phyloP scores from a whole-genome alignment of 35 echinoderm and acorn worm genomes.

The Amphiura filiformis region DNA sequence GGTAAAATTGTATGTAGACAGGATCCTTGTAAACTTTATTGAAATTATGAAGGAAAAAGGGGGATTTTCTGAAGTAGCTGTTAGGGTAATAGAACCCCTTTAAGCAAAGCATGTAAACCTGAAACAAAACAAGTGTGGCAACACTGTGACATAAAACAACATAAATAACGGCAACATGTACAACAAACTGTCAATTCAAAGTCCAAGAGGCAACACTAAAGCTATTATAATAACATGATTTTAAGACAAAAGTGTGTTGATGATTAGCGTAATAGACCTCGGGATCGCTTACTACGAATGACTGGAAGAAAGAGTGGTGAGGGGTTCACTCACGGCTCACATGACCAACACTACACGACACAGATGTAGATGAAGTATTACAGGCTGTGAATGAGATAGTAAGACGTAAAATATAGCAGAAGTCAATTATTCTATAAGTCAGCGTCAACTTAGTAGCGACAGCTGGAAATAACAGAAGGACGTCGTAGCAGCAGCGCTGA shows the following conservation, averaged over 20 bases:
- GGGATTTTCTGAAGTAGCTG: too few relatives aligned
- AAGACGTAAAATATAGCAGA: neutral
- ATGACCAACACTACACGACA: neutral
- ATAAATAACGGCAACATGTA: neutral
- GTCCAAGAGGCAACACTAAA: neutral
- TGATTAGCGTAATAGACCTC: neutral
- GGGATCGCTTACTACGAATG: slow-evolving; percentile 5
- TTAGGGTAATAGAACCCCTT: too few relatives aligned
- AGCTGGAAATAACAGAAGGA: neutral
- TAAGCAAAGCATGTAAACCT: slow-evolving; percentile 10
- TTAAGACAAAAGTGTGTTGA: neutral
- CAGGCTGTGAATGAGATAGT: slow-evolving; percentile 10
- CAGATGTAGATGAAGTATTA: slow-evolving; percentile 1
- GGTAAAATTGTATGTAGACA: too few relatives aligned
- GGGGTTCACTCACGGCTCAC: slow-evolving; percentile 3
- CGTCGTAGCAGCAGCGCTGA: too few relatives aligned
- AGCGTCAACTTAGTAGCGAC: neutral
- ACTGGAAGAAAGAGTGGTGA: slow-evolving; percentile 7
- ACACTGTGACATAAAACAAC: neutral
- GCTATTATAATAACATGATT: slow-evolving; percentile 3
- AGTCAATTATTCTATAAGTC: neutral
- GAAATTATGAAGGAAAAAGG: too few relatives aligned
- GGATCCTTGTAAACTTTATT: too few relatives aligned
- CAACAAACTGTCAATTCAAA: neutral
- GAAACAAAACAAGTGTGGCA: slow-evolving; percentile 1